Evolutionary conservation across 2,113 vertebrate species (phyloP).

Genomic region (Vombatus ursinus): DNA sequence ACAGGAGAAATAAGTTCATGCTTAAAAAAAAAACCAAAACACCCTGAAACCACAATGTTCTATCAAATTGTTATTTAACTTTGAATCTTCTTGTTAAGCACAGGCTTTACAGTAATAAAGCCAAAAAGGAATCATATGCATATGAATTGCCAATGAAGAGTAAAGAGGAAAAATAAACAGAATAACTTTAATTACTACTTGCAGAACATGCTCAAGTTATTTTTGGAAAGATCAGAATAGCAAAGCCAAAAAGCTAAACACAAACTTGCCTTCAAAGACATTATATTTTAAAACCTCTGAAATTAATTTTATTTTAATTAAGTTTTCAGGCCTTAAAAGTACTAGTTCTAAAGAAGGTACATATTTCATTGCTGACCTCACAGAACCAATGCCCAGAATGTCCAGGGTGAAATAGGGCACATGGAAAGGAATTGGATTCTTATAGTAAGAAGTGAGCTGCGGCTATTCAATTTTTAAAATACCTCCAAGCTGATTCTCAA

Average conservation of each 20-base stretch:
- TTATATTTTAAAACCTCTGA: constrained; percentile 21
- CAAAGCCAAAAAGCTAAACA: constrained; percentile 35
- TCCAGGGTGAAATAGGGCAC: constrained; percentile 31
- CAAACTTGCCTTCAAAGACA: constrained; percentile 37
- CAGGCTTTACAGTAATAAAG: constrained; percentile 22
- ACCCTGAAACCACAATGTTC: background rate
- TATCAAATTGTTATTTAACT: background rate
- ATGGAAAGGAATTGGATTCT: background rate
- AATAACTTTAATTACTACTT: background rate
- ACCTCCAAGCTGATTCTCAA: constrained; percentile 41
- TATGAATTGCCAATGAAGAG: constrained; percentile 23
- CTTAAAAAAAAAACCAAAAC: background rate
- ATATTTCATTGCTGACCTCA: background rate
- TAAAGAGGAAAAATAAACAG: constrained; percentile 53
- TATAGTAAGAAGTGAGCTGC: background rate
- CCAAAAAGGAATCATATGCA: background rate
- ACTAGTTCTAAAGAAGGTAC: background rate
- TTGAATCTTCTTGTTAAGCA: background rate
- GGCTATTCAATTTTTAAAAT: constrained; percentile 44
- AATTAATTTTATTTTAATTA: constrained; percentile 41
- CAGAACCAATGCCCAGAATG: background rate
- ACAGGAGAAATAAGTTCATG: background rate
- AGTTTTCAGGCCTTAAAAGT: background rate
- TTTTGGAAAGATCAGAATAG: constrained; percentile 49
- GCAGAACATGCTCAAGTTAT: constrained; percentile 41